A percentile compares a stretch with the other conserved stretches of the same genome.
phyloP scores from a whole-genome alignment of 1,140 invertebrate species.

The Cotesia chilonis region DNA sequence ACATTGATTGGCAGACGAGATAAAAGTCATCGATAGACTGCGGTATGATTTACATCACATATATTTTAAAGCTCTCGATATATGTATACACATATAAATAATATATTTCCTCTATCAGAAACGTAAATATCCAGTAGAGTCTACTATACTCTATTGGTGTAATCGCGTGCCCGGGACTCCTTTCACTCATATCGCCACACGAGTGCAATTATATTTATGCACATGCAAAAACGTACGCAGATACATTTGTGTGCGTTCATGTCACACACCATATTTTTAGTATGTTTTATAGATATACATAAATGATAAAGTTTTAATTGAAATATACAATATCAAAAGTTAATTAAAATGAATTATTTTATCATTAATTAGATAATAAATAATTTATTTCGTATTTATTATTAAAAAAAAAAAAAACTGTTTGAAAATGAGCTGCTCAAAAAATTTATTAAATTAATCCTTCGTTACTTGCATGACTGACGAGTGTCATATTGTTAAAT shows the following conservation, averaged over 20 bases:
- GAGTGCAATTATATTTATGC: constrained; percentile 9
- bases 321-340: neutral
- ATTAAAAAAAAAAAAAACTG: too few relatives aligned
- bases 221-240: neutral
- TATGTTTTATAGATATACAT: constrained; percentile 4
- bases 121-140: neutral
- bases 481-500: too few relatives aligned
- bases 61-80: constrained; percentile 20
- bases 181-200: constrained; percentile 28
- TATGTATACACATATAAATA: constrained; percentile 21
- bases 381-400: too few relatives aligned
- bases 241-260: constrained; percentile 20
- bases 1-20: neutral
- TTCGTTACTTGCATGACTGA: too few relatives aligned
- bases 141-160: constrained; percentile 2
- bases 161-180: constrained; percentile 21
- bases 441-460: too few relatives aligned
- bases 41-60: constrained; percentile 26
- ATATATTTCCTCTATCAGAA: constrained; percentile 28
- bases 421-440: too few relatives aligned
- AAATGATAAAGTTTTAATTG: constrained; percentile 23
- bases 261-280: neutral
- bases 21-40: constrained; percentile 11
- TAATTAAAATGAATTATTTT: neutral
- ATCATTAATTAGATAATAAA: too few relatives aligned